phyloP scores from a whole-genome alignment of 2,797 vertebrate species.

The Schizothorax lantsangensis region DNA sequence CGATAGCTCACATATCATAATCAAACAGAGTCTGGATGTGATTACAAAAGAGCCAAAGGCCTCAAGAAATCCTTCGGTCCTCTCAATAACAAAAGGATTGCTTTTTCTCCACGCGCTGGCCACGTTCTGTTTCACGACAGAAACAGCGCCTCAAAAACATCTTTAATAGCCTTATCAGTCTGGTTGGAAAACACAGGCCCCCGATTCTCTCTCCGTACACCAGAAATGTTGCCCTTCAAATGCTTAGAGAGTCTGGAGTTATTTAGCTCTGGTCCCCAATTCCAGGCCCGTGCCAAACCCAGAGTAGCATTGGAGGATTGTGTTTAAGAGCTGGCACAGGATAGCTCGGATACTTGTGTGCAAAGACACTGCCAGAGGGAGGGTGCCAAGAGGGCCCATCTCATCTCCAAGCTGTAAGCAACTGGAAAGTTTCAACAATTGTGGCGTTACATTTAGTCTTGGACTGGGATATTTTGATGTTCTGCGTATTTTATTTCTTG shows the following conservation, averaged over 20 bases:
- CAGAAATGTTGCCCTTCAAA: constrained; percentile 72
- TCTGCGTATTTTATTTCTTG: constrained; percentile 15
- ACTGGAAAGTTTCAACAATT: constrained; percentile 60
- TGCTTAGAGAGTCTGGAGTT: constrained; percentile 72
- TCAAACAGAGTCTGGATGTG: constrained; percentile 62
- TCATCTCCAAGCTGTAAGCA: constrained; percentile 61
- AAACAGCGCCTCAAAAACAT: constrained; percentile 60
- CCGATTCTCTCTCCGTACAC: constrained; percentile 64
- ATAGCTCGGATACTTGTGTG: constrained; percentile 66
- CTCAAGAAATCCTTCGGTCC: constrained; percentile 59
- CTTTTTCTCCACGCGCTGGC: constrained; percentile 58
- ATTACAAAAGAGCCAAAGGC: constrained; percentile 60
- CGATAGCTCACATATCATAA: constrained; percentile 53
- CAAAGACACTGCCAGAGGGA: constrained; percentile 63
- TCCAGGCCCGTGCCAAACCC: constrained; percentile 68
- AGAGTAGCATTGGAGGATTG: constrained; percentile 64
- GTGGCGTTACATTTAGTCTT: constrained; percentile 41
- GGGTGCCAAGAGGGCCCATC: constrained; percentile 62
- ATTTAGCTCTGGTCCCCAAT: constrained; percentile 72
- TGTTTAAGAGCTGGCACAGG: constrained; percentile 69
- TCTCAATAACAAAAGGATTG: constrained; percentile 60
- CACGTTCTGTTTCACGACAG: constrained; percentile 56
- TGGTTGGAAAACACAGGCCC: constrained; percentile 65
- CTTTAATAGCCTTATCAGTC: constrained; percentile 72
- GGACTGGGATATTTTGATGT: constrained; percentile 18